A percentile compares a stretch with the other conserved stretches of the same genome.
phyloP scores from a whole-genome alignment of 2,113 vertebrate species.

The Spheniscus mendiculus region DNA sequence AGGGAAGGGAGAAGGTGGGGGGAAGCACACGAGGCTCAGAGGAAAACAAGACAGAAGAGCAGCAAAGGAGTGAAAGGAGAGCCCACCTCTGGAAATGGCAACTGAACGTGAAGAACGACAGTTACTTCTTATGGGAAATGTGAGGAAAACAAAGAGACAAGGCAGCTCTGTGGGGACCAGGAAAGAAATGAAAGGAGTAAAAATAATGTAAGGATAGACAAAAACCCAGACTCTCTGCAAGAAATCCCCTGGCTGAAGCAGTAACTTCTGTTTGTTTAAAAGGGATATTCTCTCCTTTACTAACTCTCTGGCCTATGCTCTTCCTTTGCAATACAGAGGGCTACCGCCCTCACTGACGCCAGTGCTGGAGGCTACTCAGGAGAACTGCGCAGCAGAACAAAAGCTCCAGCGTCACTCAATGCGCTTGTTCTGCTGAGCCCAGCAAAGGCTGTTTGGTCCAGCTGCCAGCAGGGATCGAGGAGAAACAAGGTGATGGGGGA shows the following conservation, averaged over 20 bases:
- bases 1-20: neutral
- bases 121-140: neutral
- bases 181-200: neutral
- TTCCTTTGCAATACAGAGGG: neutral
- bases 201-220: neutral
- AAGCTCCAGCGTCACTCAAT: neutral
- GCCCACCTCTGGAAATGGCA: neutral
- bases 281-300: neutral
- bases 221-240: neutral
- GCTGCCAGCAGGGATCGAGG: neutral
- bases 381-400: neutral
- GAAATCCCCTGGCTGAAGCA: neutral
- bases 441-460: neutral
- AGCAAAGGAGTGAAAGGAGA: neutral
- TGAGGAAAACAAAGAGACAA: neutral
- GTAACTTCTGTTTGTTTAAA: neutral
- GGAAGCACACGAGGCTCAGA: neutral
- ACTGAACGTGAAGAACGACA: neutral
- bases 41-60: neutral
- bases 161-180: neutral
- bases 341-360: neutral
- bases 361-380: neutral
- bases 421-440: neutral
- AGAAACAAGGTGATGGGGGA: neutral
- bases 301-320: neutral